Evolutionary conservation across 1,140 invertebrate genomes (phyloP), one percentile per base, ranked within the genome.

Genomic region (Drosophila kanapiae): DNA sequence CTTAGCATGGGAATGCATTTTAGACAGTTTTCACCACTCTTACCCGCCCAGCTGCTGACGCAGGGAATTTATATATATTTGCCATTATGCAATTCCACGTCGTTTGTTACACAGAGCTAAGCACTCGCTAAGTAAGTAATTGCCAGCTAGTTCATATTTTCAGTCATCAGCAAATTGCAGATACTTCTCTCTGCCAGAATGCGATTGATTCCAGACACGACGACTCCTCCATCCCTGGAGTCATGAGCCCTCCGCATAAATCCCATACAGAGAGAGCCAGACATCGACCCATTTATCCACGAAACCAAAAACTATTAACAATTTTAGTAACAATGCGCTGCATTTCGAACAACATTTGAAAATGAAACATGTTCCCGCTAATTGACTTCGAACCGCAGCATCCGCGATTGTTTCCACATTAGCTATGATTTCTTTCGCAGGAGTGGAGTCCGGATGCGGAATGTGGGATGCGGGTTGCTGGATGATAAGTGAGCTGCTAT

Each of bases 351-450:
- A 79, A 60, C 77, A 84, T 87, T 88, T 74, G 62, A 67, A 69
- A 84, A 88, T 88, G 78, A 84, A 84, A 75, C 85, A 88, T 78
- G 77, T 81, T 60, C 48, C 78, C 61, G 71, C 82, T 90, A 90
- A 90, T 90, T 90, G 85, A 90, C 85, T 90, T 79, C 81, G 85
- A 85, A 81, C 86, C 85, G 68, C 86, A 82, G 75, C 75, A 90
- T 90, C 82, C 85, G 82, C 82, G 86, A 90, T 90, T 90, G 85
- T 90, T 90, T 90, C 81, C 85, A 82, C 85, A 90, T 90, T 90
- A 85, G 78, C 85, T 70, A 85, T 82, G 81, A 84, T 88, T 84
- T 88, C 82, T 88, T 86, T 56, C 49, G 54, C 16, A 37, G 53
- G 8, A 27, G 53, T 10, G 49, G 9, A 37, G 35, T 13, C 33